Base-by-base conservation (phyloP, 2,888 invertebrate genomes). In the Coenonympha arcania region DNA sequence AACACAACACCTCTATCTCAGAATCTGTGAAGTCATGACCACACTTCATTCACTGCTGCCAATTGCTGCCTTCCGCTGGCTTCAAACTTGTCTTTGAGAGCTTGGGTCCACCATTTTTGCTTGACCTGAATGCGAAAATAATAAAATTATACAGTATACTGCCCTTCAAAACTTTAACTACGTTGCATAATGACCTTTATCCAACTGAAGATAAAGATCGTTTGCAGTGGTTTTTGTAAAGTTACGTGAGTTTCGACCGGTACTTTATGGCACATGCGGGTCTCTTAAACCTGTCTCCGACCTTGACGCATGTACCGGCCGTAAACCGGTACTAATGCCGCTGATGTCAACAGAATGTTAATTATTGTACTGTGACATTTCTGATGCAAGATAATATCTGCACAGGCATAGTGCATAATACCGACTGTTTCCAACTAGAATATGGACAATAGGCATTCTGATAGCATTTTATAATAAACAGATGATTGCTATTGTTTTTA, bases 261-360 rank as follows among this genome's bases (percentile, higher is more conserved):
- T 48, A 50, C 50, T 47, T 30, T 37, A 37, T 28, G 37, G 37
- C 9, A 5, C 36, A 44, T 36, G 47, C 50, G 20, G 47, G 43
- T 50, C 47, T 47, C 41, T 50, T 43, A 63, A 73, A 79, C 79
- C 77, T 71, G 82, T 76, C 74, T 73, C 58, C 71, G 78, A 77
- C 81, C 83, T 83, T 81, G 82, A 60, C 50, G 56, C 52, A 55
- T 57, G 51, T 54, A 57, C 64, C 60, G 65, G 61, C 58, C 54
- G 51, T 33, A 52, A 67, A 74, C 76, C 70, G 73, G 75, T 69
- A 64, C 48, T 57, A 24, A 41, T 36, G 48, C 52, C 48, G 54
- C 41, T 60, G 52, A 59, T 65, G 61, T 65, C 62, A 65, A 63
- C 55, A 57, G 36, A 46, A 34, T 51, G 39, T 48, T 53, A 46